phyloP scores from a whole-genome alignment of 2,888 invertebrate species.

The Cephus rjabovi region DNA sequence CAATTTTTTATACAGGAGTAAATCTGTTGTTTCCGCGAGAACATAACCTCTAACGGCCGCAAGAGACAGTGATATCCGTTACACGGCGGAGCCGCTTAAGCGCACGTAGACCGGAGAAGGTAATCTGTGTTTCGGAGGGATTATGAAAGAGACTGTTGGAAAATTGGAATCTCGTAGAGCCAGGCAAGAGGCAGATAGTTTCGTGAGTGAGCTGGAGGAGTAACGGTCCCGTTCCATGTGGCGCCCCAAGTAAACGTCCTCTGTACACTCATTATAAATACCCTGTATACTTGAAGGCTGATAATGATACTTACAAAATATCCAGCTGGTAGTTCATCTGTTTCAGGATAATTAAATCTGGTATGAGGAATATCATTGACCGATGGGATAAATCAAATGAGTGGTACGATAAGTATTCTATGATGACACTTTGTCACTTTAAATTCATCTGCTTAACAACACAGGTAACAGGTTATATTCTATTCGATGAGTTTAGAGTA shows the following conservation, averaged over 20 bases:
- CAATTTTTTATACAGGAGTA: not conserved
- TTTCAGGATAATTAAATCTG: not conserved
- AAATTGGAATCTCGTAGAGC: slow-evolving; percentile 10
- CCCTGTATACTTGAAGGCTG: slow-evolving; percentile 22
- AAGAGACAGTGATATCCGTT: not conserved
- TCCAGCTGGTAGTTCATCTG: slow-evolving; percentile 5
- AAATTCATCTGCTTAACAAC: not conserved
- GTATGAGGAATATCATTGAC: not conserved
- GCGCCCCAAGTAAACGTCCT: slow-evolving; percentile 61
- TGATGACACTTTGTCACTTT: not conserved
- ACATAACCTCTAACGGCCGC: not conserved
- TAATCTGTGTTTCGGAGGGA: slow-evolving; percentile 1
- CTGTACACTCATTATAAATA: slow-evolving; percentile 48
- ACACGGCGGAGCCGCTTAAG: not conserved
- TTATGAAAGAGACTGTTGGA: slow-evolving; percentile 12
- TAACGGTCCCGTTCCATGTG: slow-evolving; percentile 65
- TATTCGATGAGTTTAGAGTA: not conserved
- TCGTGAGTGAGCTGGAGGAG: slow-evolving; percentile 22
- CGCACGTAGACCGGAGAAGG: not conserved
- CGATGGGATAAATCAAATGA: not conserved
- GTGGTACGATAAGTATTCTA: not conserved
- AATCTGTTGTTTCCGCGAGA: not conserved
- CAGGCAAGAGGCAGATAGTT: slow-evolving; percentile 21
- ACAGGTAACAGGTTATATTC: too few species aligned
- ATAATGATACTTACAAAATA: slow-evolving; percentile 18